Evolutionary conservation across 2,888 invertebrate genomes (phyloP).

Genomic region (Ennomos fuscantarius): DNA sequence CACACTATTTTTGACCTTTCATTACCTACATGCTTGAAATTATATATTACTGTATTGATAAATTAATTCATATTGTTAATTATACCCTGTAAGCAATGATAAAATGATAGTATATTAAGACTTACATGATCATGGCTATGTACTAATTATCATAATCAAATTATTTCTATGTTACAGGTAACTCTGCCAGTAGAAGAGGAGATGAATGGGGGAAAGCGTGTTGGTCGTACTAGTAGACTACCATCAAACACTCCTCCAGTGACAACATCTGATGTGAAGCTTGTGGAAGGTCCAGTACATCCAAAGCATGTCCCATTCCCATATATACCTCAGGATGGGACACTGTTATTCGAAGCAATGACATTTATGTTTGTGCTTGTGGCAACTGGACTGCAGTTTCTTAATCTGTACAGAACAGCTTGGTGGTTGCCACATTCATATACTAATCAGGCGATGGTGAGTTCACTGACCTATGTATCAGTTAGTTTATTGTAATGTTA

Average conservation of each 20-base stretch:
- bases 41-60: too few species aligned
- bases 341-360: constrained; percentile 93
- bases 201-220: constrained; percentile 63
- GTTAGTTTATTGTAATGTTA: constrained; percentile 7
- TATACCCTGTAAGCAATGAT: too few species aligned
- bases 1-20: too few species aligned
- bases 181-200: constrained; percentile 65
- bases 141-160: not conserved
- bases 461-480: constrained; percentile 42
- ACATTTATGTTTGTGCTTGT: constrained; percentile 92
- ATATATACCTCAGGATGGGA: constrained; percentile 90
- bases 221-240: constrained; percentile 55
- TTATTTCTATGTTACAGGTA: constrained; percentile 48
- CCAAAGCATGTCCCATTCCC: constrained; percentile 94
- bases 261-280: constrained; percentile 53
- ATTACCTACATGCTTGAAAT: too few species aligned
- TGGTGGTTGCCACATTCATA: constrained; percentile 99
- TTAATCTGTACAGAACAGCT: constrained; percentile 97
- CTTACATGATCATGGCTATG: not conserved
- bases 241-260: constrained; percentile 48
- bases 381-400: constrained; percentile 94
- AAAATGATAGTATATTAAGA: not conserved
- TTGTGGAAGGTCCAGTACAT: constrained; percentile 76
- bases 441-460: constrained; percentile 94
- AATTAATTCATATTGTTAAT: too few species aligned